Conservation (phyloP, 2,888 invertebrate genomes). For the Eupithecia exiguata region DNA sequence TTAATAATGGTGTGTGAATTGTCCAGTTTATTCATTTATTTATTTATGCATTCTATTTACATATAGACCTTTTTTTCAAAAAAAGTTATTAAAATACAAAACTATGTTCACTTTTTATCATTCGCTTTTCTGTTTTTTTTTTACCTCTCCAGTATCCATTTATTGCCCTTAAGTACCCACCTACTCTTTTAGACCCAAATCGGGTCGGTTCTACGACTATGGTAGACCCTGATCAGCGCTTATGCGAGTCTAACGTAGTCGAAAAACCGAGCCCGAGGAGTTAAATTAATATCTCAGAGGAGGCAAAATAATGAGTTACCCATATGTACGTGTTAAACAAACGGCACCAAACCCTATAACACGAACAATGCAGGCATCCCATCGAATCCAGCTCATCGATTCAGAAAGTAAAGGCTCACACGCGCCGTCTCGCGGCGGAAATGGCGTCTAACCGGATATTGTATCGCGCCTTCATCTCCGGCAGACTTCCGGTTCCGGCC, state of each 20-base stretch:
- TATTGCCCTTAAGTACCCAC: too few relatives aligned
- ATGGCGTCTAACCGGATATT: slow-evolving; percentile 84
- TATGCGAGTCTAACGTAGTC: too few relatives aligned
- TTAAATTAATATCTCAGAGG: background rate
- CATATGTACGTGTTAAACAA: background rate
- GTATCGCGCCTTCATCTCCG: slow-evolving; percentile 85
- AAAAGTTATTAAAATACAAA: too few relatives aligned
- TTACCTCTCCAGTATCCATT: background rate
- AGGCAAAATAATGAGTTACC: background rate
- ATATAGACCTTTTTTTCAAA: too few relatives aligned
- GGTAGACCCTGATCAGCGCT: too few relatives aligned
- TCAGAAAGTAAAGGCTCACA: slow-evolving; percentile 62
- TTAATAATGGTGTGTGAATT: too few relatives aligned
- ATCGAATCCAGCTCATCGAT: slow-evolving; percentile 49
- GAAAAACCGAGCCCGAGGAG: background rate
- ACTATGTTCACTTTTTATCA: too few relatives aligned
- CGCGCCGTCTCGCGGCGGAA: slow-evolving; percentile 79
- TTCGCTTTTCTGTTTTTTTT: too few relatives aligned
- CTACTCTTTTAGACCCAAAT: too few relatives aligned
- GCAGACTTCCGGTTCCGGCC: slow-evolving; percentile 79
- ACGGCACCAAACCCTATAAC: background rate
- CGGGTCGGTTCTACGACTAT: too few relatives aligned
- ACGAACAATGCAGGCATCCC: slow-evolving; percentile 7
- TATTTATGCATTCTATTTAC: too few relatives aligned
- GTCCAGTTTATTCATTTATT: too few relatives aligned